Evolutionary conservation across 2,888 invertebrate species (phyloP), one percentile per base, ranked within the genome.

Genomic region (Elmis aenea): DNA sequence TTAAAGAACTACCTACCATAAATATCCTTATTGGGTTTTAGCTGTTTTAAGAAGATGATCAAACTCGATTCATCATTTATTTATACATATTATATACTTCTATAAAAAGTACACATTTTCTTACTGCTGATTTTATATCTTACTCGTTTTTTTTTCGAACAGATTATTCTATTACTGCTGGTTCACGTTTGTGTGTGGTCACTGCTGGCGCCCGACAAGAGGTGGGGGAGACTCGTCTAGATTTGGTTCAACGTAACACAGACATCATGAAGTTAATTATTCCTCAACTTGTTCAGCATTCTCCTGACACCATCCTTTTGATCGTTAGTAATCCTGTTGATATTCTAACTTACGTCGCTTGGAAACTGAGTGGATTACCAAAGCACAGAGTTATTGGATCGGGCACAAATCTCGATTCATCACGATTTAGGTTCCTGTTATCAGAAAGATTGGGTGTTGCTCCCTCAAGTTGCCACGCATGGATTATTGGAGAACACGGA

Each of bases 401-500:
- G 26, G 94, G 94, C 4, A 93, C 93, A 23, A 93, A 93, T 69
- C 74, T 95, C 55, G 94, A 94, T 68, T 90, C 93, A 0, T 88
- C 91, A 0, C 74, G 94, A 44, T 92, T 95, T 71, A 79, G 92
- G 16, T 93, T 90, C 69, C 71, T 92, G 37, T 73, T 94, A 53
- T 87, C 90, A 0, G 85, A 92, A 63, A 81, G 77, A 52, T 71
- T 94, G 33, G 78, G 80, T 40, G 79, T 93, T 23, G 86, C 91
- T 0, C 79, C 92, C 4, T 80, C 83, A n/a, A 89, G 86, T 47
- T 85, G 86, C 58, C 91, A 94, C 61, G 93, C 89, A 0, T 94
- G 88, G 79, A 87, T 94, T 56, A 89, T 94, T 58, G 94, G 93
- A 16, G 94, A 94, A 61, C 94, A 94, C 57, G 94, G 94, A n/a